Percentiles rank a stretch among this genome's conserved stretches.
These are phyloP conservation scores for Agrotis clavis DNA, from an alignment of 2,888 invertebrate genomes.

Conservation along the genomic window DNA sequence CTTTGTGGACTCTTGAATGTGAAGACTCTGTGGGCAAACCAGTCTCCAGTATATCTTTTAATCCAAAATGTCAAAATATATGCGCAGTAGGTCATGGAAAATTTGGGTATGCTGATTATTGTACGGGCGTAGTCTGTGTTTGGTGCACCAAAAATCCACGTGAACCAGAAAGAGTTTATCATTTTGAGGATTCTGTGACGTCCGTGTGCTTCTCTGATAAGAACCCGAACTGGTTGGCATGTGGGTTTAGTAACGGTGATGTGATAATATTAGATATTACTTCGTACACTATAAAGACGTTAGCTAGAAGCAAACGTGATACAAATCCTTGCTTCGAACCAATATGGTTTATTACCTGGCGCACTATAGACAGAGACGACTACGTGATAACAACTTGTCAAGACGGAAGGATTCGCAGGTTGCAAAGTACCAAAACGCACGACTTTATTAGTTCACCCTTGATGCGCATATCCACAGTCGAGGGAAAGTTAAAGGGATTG, in stretches of 20 bases:
- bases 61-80: constrained; percentile 93
- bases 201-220: constrained; percentile 93
- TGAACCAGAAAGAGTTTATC: constrained; percentile 93
- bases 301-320: constrained; percentile 90
- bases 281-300: constrained; percentile 84
- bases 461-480: constrained; percentile 92
- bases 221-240: constrained; percentile 94
- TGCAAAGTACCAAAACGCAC: constrained; percentile 90
- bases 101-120: constrained; percentile 90
- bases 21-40: constrained; percentile 88
- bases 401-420: constrained; percentile 92
- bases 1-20: constrained; percentile 93
- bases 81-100: constrained; percentile 95
- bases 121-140: constrained; percentile 93
- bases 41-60: constrained; percentile 93
- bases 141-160: constrained; percentile 96
- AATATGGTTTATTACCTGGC: constrained; percentile 93
- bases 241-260: constrained; percentile 94
- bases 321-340: constrained; percentile 93
- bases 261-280: constrained; percentile 94
- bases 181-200: constrained; percentile 92
- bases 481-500: constrained; percentile 92
- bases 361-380: constrained; percentile 84
- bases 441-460: constrained; percentile 92
- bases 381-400: constrained; percentile 92